phyloP scores from a whole-genome alignment of 2,888 invertebrate genomes.

The Andrena trimmerana region DNA sequence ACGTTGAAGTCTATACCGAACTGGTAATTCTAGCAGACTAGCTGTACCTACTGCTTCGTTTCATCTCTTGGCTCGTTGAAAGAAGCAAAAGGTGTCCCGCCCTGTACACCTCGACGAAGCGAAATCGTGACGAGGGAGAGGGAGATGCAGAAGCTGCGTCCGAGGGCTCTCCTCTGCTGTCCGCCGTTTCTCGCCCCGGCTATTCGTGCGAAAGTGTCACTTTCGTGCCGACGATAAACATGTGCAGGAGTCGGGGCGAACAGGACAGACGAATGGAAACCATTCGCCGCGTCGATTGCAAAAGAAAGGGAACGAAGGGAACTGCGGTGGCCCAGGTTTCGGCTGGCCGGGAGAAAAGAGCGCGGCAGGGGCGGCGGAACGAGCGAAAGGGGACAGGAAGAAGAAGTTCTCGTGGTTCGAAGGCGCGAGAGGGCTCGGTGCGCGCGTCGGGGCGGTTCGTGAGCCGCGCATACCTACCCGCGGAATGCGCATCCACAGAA shows the following conservation, averaged over 20 bases:
- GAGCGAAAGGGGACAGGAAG: conserved; percentile 37
- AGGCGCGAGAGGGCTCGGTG: conserved; percentile 62
- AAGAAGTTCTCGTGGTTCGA: conserved; percentile 49
- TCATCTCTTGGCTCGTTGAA: neutral
- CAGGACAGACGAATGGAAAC: conserved; percentile 74
- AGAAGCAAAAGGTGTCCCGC: neutral
- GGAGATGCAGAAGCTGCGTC: conserved; percentile 5
- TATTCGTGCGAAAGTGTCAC: conserved; percentile 80
- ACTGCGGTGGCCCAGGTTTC: conserved; percentile 44
- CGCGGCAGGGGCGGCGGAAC: conserved; percentile 8
- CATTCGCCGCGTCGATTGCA: conserved; percentile 59
- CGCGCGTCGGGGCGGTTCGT: conserved; percentile 60
- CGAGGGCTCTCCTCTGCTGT: conserved; percentile 23
- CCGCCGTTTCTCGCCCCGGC: conserved; percentile 54
- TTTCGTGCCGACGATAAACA: conserved; percentile 76
- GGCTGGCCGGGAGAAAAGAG: conserved; percentile 51
- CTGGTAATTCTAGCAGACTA: neutral
- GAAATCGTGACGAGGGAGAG: neutral
- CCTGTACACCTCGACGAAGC: neutral
- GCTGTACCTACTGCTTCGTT: neutral
- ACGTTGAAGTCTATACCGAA: too few relatives aligned
- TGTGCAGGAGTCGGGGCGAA: conserved; percentile 67
- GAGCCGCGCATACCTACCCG: conserved; percentile 77
- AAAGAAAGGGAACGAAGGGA: conserved; percentile 55
- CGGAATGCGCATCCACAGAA: conserved; percentile 81